Conservation (phyloP, 2,888 invertebrate genomes). For the Clistopyga incitator region DNA sequence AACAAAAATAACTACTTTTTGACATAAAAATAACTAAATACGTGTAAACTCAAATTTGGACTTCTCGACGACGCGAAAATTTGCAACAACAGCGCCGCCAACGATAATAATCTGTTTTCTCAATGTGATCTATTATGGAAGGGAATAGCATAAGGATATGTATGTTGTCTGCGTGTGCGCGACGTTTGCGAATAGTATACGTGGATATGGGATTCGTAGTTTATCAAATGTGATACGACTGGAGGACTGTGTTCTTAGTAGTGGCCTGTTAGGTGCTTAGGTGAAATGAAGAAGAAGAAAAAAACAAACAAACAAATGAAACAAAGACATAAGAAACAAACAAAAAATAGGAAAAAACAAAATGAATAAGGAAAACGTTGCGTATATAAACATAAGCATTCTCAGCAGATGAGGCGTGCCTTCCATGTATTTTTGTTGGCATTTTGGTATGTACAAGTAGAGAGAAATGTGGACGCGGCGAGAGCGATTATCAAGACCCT, state of each 20-base stretch:
- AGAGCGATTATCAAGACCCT: background rate
- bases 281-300: constrained; percentile 68
- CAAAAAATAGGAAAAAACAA: constrained; percentile 25
- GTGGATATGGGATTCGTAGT: constrained; percentile 66
- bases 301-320: constrained; percentile 49
- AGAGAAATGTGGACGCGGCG: background rate
- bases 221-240: constrained; percentile 82
- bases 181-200: constrained; percentile 46
- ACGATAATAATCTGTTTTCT: no score
- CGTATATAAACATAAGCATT: constrained; percentile 78
- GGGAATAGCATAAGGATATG: constrained; percentile 4
- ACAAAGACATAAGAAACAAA: constrained; percentile 63
- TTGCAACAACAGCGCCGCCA: no score
- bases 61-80: no score
- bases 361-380: constrained; percentile 64
- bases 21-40: no score
- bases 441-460: constrained; percentile 79
- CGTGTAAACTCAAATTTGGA: no score
- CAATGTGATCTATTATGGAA: background rate
- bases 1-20: no score
- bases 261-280: constrained; percentile 83
- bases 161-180: constrained; percentile 41
- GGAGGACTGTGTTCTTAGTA: constrained; percentile 83
- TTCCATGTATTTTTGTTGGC: constrained; percentile 84
- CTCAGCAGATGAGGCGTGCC: constrained; percentile 84